Conservation (phyloP, 2,113 vertebrate species). For the Centrocercus urophasianus region DNA sequence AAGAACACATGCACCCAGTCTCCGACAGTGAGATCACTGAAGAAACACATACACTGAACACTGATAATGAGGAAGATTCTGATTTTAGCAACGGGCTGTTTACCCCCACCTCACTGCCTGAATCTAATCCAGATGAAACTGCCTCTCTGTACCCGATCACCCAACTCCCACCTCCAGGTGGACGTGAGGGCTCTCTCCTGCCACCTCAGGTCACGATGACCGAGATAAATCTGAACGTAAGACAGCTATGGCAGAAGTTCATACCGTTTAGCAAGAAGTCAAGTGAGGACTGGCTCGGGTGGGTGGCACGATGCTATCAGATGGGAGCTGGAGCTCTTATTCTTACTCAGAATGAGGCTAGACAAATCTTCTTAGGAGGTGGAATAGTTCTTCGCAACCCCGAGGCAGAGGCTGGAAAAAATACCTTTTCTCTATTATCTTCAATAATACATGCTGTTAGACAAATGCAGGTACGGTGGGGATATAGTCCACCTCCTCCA, state of each 20-base stretch:
- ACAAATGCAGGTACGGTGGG: not conserved
- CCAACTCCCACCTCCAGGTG: not conserved
- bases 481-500: not conserved
- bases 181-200: not conserved
- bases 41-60: not conserved
- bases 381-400: not conserved
- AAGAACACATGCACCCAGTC: accelerated
- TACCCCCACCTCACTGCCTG: accelerated
- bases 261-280: not conserved
- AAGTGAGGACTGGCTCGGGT: not conserved
- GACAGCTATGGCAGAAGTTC: not conserved
- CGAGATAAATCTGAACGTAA: not conserved
- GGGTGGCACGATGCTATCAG: not conserved
- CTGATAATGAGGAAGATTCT: not conserved
- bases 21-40: not conserved
- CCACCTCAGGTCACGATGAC: accelerated
- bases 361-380: not conserved
- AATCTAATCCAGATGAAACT: not conserved
- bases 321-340: not conserved
- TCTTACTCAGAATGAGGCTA: not conserved
- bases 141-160: accelerated
- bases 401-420: not conserved
- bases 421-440: not conserved
- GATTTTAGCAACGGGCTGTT: not conserved
- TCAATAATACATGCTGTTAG: not conserved